A percentile compares a stretch with the other conserved stretches of the same genome.
Conservation (phyloP, 2,888 invertebrate species). For the Caenorhabditis sp. region DNA sequence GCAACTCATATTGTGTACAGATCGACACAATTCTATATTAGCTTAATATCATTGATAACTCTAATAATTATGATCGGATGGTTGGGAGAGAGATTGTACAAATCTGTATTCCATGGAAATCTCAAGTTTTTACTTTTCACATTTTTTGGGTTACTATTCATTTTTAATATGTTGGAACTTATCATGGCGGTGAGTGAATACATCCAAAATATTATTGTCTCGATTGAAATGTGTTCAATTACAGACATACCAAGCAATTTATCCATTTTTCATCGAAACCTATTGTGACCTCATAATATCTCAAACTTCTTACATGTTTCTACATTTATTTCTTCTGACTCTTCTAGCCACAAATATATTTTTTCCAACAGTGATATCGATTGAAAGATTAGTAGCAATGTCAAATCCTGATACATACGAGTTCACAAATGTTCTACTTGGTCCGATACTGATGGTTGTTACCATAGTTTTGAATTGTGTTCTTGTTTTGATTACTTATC, state of each 20-base stretch:
- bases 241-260: slow-evolving; percentile 18
- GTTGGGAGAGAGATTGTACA: slow-evolving; percentile 6
- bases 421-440: slow-evolving; percentile 1
- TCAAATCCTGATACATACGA: slow-evolving; percentile 14
- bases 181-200: background rate
- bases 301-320: slow-evolving; percentile 3
- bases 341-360: slow-evolving; percentile 16
- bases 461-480: background rate
- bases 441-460: slow-evolving; percentile 8
- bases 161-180: background rate
- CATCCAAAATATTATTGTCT: background rate
- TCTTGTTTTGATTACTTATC: background rate
- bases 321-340: background rate
- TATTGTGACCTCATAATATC: slow-evolving; percentile 13
- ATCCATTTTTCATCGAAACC: slow-evolving; percentile 13
- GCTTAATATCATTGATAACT: slow-evolving; percentile 9
- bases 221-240: background rate
- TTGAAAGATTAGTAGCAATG: slow-evolving; percentile 24
- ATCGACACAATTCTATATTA: slow-evolving; percentile 10
- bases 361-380: slow-evolving; percentile 15
- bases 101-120: slow-evolving; percentile 16
- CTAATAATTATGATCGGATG: slow-evolving; percentile 4
- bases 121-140: slow-evolving; percentile 3
- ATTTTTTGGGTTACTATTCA: background rate
- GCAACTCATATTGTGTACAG: slow-evolving; percentile 14